These are phyloP conservation scores for Argya squamiceps DNA, from an alignment of 2,797 vertebrate genomes.

Conservation along the genomic window DNA sequence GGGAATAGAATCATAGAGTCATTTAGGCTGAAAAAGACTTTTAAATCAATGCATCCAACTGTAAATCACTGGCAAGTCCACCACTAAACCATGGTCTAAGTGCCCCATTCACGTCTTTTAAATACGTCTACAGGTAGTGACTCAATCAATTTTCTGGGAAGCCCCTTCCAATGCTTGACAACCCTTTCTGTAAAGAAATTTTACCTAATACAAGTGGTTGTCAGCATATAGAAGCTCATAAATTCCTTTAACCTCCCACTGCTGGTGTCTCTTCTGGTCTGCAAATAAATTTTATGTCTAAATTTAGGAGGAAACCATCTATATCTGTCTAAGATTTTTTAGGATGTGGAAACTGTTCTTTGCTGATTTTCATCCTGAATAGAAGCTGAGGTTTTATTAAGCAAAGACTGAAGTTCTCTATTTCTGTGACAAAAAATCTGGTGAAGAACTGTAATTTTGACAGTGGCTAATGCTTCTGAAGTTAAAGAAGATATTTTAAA, in stretches of 20 bases:
- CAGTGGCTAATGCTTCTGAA: not conserved
- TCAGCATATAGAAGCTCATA: not conserved
- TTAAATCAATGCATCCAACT: not conserved
- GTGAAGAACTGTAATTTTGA: not conserved
- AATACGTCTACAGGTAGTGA: fast-evolving
- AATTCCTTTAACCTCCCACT: not conserved
- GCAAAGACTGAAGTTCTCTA: not conserved
- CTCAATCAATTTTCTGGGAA: not conserved
- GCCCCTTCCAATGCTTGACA: fast-evolving
- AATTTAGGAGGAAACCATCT: not conserved
- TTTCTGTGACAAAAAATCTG: not conserved
- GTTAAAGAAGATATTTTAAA: not conserved
- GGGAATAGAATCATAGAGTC: not conserved
- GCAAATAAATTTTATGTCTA: not conserved
- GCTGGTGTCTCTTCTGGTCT: not conserved
- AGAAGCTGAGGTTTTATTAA: not conserved
- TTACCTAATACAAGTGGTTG: not conserved
- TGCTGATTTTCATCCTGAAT: not conserved
- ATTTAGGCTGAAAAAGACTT: not conserved
- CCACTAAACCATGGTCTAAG: not conserved
- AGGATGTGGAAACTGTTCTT: not conserved
- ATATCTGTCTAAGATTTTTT: not conserved
- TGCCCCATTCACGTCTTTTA: fast-evolving
- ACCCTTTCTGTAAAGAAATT: not conserved
- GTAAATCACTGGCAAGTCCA: not conserved